Evolutionary conservation across 92 coral and sea anemone genomes (phyloP).

Genomic region (Hydrozoanthus gracilis): DNA sequence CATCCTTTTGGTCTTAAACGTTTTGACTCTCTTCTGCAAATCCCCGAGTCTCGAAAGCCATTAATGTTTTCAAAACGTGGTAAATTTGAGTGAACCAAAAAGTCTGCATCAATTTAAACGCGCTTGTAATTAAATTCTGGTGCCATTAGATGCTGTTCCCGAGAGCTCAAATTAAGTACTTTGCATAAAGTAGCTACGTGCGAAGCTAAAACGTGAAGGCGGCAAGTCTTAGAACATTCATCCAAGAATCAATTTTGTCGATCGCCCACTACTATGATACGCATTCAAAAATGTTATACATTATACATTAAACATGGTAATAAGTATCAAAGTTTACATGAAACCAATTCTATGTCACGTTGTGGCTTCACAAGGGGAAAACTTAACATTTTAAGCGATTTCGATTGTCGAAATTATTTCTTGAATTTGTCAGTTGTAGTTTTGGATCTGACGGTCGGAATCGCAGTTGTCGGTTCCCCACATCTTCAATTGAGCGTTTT

Average conservation of each 20-base stretch:
- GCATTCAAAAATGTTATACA: neutral
- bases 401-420: neutral
- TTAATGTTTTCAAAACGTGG: neutral
- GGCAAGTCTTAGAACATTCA: neutral
- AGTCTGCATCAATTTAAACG: conserved; percentile 5
- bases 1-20: neutral
- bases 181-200: neutral
- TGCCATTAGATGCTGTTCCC: neutral
- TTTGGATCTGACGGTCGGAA: too few species aligned
- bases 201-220: neutral
- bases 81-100: neutral
- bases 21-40: neutral
- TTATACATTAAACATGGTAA: conserved; percentile 8
- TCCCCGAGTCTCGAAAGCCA: neutral
- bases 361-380: neutral
- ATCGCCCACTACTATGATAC: conserved; percentile 1
- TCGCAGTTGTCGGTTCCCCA: neutral
- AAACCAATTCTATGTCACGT: neutral
- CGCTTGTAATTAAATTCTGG: neutral
- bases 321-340: conserved; percentile 1
- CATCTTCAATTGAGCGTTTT: neutral
- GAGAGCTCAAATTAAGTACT: neutral
- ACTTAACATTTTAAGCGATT: neutral
- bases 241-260: neutral
- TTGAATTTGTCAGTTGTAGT: neutral